Evolutionary conservation across 2,888 invertebrate species (phyloP), one percentile per base, ranked within the genome.

Genomic region (Drosophila seclusa): DNA sequence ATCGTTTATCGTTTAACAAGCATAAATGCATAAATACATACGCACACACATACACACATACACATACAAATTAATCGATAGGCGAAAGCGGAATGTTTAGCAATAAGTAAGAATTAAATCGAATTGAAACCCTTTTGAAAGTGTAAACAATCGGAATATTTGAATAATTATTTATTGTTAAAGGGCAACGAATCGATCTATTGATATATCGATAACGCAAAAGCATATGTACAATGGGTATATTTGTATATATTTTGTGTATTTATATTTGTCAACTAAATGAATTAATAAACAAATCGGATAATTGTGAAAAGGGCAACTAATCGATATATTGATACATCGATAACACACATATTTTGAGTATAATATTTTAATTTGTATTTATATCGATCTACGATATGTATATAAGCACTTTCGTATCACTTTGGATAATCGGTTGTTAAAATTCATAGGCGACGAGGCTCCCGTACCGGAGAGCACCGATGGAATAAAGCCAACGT

Each of bases 401-500:
- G 13, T 24, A 21, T 45, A 18, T 50, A 29, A 53, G 45, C 38
- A 49, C 31, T 62, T 24, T 27, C 32, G 13, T 75, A 61, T 78
- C 75, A 88, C 83, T 76, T 92, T 93, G 93, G 76, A 75, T 78
- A 76, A 80, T 67, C 24, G 45, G 45, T 45, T 45, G 45, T 83
- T 82, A 38, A 88, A 82, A 76, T 82, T 81, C 79, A 72, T 94
- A 98, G 98, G 98, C 97, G 98, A 98, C 94, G 98, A 98, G 95
- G 97, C 97, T 93, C 97, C 97, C 91, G 96, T 97, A 93, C 98
- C 98, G 91, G 97, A 97, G 91, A 87, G 82, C 58, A 61, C 79
- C 24, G 97, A 97, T 94, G 97, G 96, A 94, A 97, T 97, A 94
- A 98, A 98, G 94, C 99, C 99, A 89, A 98, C 98, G 89, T 99